phyloP scores from a whole-genome alignment of 2,113 vertebrate genomes.

The Tenebrosternarchus preto region DNA sequence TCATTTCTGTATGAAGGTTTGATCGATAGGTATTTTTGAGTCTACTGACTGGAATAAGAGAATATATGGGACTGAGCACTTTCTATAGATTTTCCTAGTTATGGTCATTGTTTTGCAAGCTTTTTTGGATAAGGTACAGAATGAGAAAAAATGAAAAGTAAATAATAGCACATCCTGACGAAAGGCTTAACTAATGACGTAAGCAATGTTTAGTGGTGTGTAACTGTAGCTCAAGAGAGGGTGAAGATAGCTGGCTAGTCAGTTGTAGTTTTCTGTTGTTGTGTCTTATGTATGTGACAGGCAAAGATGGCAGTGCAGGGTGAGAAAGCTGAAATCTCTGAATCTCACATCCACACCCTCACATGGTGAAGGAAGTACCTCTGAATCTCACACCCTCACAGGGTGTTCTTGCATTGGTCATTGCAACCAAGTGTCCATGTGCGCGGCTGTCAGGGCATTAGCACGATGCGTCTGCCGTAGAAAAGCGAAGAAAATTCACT shows the following conservation, averaged over 20 bases:
- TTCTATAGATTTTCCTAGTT: constrained; percentile 33
- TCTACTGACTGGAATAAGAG: constrained; percentile 22
- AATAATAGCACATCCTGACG: neutral
- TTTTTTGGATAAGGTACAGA: constrained; percentile 15
- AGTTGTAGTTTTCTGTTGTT: too few species aligned
- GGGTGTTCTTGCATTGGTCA: neutral
- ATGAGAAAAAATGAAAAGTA: constrained; percentile 7
- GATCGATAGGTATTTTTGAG: constrained; percentile 3
- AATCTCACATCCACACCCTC: too few species aligned
- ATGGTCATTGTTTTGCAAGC: constrained; percentile 7
- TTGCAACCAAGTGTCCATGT: constrained; percentile 2
- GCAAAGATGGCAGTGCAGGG: neutral
- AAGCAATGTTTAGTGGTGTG: neutral
- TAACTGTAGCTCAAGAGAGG: too few species aligned
- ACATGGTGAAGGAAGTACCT: neutral
- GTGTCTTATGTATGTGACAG: too few species aligned
- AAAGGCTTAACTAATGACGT: neutral
- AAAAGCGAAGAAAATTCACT: constrained; percentile 36
- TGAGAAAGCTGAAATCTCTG: too few species aligned
- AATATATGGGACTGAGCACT: neutral
- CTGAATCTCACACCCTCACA: neutral
- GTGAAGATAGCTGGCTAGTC: too few species aligned
- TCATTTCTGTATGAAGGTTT: constrained; percentile 11
- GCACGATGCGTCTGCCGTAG: constrained; percentile 15
- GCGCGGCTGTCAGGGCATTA: constrained; percentile 24